Evolutionary conservation across 2,888 invertebrate species (phyloP).

Genomic region (Mechanitis mazaeus): DNA sequence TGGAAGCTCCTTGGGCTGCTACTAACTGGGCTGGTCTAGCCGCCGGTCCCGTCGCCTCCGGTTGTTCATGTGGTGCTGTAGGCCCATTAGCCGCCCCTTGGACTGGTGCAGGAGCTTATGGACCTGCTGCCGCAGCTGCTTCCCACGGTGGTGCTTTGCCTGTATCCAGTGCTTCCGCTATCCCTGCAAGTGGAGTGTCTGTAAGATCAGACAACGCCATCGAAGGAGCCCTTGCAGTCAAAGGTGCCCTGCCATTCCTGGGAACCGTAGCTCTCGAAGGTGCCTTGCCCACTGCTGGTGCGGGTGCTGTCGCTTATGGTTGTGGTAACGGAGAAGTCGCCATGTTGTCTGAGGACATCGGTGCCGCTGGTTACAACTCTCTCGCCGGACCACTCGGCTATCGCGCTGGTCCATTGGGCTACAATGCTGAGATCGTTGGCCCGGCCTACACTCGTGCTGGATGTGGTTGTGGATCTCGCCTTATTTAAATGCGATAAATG

Average conservation of each 20-base stretch:
- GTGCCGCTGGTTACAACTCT: slow-evolving; percentile 22
- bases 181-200: slow-evolving; percentile 35
- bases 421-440: slow-evolving; percentile 6
- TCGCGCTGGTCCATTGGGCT: slow-evolving; percentile 23
- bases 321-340: slow-evolving; percentile 35
- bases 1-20: slow-evolving; percentile 21
- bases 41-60: slow-evolving; percentile 18
- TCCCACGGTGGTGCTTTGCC: slow-evolving; percentile 32
- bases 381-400: slow-evolving; percentile 24
- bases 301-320: slow-evolving; percentile 38
- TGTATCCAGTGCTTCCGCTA: slow-evolving; percentile 37
- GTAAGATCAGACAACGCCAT: slow-evolving; percentile 39
- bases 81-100: slow-evolving; percentile 17
- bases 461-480: slow-evolving; percentile 18
- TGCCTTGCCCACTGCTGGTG: slow-evolving; percentile 37
- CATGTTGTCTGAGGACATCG: slow-evolving; percentile 31
- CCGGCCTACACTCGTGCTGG: slow-evolving; percentile 12
- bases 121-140: slow-evolving; percentile 25
- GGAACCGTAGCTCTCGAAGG: slow-evolving; percentile 42
- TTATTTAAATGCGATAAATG: background rate
- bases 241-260: slow-evolving; percentile 37
- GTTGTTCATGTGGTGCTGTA: slow-evolving; percentile 21
- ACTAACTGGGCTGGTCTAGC: slow-evolving; percentile 7
- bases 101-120: slow-evolving; percentile 12
- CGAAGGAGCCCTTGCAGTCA: slow-evolving; percentile 35